These are phyloP conservation scores for Cryptoblepharus egeriae DNA, from an alignment of 2,797 vertebrate species.

Conservation along the genomic window DNA sequence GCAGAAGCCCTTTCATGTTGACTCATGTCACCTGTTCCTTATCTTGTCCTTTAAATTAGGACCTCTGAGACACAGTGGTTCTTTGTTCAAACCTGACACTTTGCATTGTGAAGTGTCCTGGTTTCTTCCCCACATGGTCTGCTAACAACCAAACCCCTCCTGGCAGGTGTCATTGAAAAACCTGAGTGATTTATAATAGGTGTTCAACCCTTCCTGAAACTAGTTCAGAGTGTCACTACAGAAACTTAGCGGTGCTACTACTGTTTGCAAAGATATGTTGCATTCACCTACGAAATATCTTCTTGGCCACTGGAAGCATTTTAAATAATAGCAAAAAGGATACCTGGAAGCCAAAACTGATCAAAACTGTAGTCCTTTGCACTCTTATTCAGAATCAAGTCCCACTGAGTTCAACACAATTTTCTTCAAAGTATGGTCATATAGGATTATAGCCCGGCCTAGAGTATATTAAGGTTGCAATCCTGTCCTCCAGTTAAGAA, in stretches of 20 bases:
- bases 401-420: too few relatives aligned
- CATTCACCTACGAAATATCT: neutral
- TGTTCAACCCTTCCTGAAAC: neutral
- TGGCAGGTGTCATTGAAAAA: neutral
- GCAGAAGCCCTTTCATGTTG: slow-evolving; percentile 13
- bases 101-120: neutral
- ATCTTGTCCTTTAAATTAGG: neutral
- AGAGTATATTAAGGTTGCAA: too few relatives aligned
- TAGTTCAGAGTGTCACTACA: neutral
- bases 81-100: neutral
- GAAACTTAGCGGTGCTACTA: neutral
- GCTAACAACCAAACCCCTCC: neutral
- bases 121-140: neutral
- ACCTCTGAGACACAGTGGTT: neutral
- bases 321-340: neutral
- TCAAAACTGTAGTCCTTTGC: too few relatives aligned
- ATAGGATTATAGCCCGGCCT: too few relatives aligned
- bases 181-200: neutral
- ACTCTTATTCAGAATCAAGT: too few relatives aligned
- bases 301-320: neutral
- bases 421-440: too few relatives aligned
- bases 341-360: neutral
- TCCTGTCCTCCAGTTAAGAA: too few relatives aligned
- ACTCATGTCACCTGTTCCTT: neutral
- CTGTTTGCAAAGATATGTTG: neutral